These are phyloP conservation scores for Cladopsammia gracilis DNA, from an alignment of 64 coral and sea anemone genomes.

Conservation along the genomic window DNA sequence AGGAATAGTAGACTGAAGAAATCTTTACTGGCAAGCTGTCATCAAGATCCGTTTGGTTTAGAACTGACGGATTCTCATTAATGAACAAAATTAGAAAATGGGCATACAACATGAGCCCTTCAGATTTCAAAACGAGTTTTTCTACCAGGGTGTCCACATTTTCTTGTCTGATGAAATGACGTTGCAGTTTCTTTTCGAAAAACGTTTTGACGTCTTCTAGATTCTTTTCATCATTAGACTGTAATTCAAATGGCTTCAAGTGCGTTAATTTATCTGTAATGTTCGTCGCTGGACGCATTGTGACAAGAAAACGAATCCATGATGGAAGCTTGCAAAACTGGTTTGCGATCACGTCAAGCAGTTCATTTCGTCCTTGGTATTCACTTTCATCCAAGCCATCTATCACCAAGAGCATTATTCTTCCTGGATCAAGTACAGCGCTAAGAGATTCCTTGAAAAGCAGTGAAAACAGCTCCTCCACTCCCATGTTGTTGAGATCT, in stretches of 20 bases:
- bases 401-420: slow-evolving; percentile 21
- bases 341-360: neutral
- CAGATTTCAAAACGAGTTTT: slow-evolving; percentile 8
- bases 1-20: slow-evolving; percentile 35
- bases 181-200: neutral
- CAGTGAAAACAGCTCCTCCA: slow-evolving; percentile 54
- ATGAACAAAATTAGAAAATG: neutral
- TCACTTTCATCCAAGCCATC: slow-evolving; percentile 66
- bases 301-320: slow-evolving; percentile 34
- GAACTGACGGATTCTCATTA: neutral
- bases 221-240: neutral
- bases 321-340: slow-evolving; percentile 33
- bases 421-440: neutral
- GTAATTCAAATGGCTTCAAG: neutral
- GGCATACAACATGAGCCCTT: neutral
- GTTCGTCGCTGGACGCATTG: slow-evolving; percentile 27
- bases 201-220: neutral
- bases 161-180: neutral
- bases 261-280: neutral
- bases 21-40: neutral
- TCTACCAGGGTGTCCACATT: neutral
- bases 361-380: neutral
- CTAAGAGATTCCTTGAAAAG: slow-evolving; percentile 53
- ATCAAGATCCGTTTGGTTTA: neutral
- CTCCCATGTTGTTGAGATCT: slow-evolving; percentile 18